These are phyloP conservation scores for Zosterops borbonicus DNA, from an alignment of 2,113 vertebrate species.

Conservation along the genomic window DNA sequence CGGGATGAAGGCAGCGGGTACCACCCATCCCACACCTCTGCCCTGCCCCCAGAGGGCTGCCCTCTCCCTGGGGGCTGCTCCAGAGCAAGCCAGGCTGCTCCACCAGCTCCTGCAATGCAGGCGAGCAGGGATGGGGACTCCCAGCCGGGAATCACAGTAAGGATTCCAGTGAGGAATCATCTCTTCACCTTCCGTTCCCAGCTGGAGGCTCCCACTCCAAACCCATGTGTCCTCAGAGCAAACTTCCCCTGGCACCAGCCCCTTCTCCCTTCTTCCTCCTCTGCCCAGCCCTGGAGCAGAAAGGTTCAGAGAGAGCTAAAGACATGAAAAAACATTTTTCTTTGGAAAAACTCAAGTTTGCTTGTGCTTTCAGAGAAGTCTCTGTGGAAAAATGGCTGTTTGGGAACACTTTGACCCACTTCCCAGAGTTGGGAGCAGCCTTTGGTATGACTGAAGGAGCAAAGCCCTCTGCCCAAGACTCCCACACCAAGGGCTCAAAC, in stretches of 20 bases:
- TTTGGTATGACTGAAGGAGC: not conserved
- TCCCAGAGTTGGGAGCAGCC: accelerated
- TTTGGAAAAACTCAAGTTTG: not conserved
- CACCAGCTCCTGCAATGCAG: not conserved
- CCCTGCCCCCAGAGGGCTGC: not conserved
- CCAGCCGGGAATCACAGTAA: not conserved
- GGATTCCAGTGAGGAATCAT: not conserved
- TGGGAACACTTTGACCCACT: not conserved
- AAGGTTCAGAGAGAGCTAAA: not conserved
- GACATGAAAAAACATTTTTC: not conserved
- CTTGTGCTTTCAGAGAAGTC: not conserved
- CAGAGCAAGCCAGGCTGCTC: not conserved
- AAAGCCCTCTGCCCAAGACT: not conserved
- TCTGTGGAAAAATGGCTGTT: not conserved
- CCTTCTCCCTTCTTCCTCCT: not conserved
- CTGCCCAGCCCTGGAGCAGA: not conserved
- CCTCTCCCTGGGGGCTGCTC: accelerated
- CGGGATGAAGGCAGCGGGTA: accelerated
- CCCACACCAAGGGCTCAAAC: accelerated
- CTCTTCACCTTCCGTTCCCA: not conserved
- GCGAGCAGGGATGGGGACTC: not conserved
- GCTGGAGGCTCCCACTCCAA: not conserved
- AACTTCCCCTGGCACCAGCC: not conserved
- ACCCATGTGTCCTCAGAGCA: not conserved
- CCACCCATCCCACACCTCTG: not conserved